phyloP scores from a whole-genome alignment of 1,140 invertebrate species.

The Diploscapter pachys region DNA sequence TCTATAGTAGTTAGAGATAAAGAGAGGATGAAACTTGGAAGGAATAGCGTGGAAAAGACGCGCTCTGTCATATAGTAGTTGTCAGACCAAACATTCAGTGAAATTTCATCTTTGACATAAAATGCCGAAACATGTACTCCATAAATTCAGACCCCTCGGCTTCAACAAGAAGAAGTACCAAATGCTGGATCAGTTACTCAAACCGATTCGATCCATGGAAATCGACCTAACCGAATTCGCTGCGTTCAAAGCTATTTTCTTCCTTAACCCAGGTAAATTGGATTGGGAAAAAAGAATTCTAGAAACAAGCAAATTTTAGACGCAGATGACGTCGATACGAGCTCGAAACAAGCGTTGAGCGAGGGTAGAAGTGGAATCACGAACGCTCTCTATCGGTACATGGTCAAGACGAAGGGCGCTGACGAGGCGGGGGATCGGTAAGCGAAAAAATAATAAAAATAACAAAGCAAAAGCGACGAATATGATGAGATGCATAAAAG shows the following conservation, averaged over 20 bases:
- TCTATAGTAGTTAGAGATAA: not conserved
- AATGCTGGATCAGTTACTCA: slow-evolving; percentile 56
- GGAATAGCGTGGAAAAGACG: not conserved
- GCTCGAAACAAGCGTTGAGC: slow-evolving; percentile 38
- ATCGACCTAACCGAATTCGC: slow-evolving; percentile 57
- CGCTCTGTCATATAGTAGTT: no score
- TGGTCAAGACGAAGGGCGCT: slow-evolving; percentile 47
- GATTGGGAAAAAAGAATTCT: not conserved
- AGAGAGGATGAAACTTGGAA: not conserved
- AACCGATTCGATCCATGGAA: slow-evolving; percentile 52
- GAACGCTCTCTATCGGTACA: slow-evolving; percentile 54
- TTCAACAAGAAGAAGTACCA: slow-evolving; percentile 59
- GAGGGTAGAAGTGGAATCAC: slow-evolving; percentile 47
- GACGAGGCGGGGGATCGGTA: slow-evolving; percentile 54
- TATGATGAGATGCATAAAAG: no score
- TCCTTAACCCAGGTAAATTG: slow-evolving; percentile 54
- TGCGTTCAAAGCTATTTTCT: slow-evolving; percentile 57
- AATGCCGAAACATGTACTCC: no score
- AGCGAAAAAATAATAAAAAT: slow-evolving; percentile 28
- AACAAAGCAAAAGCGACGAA: no score
- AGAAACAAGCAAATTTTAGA: slow-evolving; percentile 38
- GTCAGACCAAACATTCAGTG: no score
- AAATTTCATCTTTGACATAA: no score
- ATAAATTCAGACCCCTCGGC: slow-evolving; percentile 48
- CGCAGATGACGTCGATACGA: slow-evolving; percentile 48